Base-by-base conservation (phyloP, 2,888 invertebrate species). In the Yponomeuta plumbellus region DNA sequence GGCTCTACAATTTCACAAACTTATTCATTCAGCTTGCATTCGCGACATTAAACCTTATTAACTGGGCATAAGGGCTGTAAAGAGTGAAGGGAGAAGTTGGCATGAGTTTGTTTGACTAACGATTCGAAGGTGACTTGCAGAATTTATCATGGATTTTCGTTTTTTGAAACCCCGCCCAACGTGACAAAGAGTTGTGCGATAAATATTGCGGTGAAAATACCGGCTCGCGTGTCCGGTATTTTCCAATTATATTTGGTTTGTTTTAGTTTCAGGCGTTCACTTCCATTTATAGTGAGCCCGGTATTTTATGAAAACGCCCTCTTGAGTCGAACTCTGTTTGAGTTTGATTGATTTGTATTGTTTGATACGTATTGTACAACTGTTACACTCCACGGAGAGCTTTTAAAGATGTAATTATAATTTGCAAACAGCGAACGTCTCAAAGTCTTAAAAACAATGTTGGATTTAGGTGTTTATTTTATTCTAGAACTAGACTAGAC, bases 61-160 rank as follows among this genome's bases (percentile, higher is more conserved):
- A 3, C 34, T 26, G 8, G 34, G 8, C 13, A 72, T 74, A 75
- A 67, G 70, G 68, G 68, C 61, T 40, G 61, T 34, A 39, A 17
- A 56, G 66, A 59, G 44, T 40, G 75, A 68, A 72, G 66, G 67
- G 61, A 64, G 73, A 72, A 76, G 71, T 72, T 76, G 73, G 79
- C 70, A 69, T 71, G 75, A 76, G 79, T 78, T 78, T 81, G 79
- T 83, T 83, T 87, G 87, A 86, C 83, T 86, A 86, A 86, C 81
- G 85, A 85, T 81, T 79, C 77, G 76, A 82, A 81, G 81, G 84
- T 86, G 85, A 87, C 82, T 84, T 74, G 85, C 78, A 76, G 85
- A 66, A 86, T 85, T 84, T 84, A 83, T 83, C 77, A 79, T 75
- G 77, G 75, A 78, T 21, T 63, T 63, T 63, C 61, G 81, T 86